These are phyloP conservation scores for Chironomus tentans DNA, from an alignment of 2,888 invertebrate genomes.

Conservation along the genomic window DNA sequence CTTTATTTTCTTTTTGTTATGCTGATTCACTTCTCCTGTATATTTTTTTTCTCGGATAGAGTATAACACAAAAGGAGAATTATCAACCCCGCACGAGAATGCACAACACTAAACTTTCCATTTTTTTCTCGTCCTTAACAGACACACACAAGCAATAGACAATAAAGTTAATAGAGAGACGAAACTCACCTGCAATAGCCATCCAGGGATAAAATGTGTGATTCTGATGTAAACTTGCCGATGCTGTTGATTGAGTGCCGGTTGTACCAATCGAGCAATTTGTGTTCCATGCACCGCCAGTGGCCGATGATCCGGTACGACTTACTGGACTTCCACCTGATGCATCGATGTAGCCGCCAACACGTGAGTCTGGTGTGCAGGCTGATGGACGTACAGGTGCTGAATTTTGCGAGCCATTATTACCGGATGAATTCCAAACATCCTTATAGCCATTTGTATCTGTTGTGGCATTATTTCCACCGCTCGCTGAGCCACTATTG, in stretches of 20 bases:
- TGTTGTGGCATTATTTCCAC: constrained; percentile 55
- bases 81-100: not conserved
- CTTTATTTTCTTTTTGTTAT: constrained; percentile 13
- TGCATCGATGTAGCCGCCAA: constrained; percentile 66
- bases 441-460: constrained; percentile 49
- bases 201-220: constrained; percentile 98
- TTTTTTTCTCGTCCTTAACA: not conserved
- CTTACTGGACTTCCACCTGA: constrained; percentile 64
- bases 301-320: constrained; percentile 60
- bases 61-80: not conserved
- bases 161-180: not conserved
- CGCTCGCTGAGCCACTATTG: constrained; percentile 55
- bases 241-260: constrained; percentile 66
- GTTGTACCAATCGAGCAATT: constrained; percentile 70
- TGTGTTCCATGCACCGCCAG: constrained; percentile 72
- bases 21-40: not conserved
- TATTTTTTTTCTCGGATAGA: not conserved
- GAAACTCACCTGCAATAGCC: constrained; percentile 90
- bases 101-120: not conserved
- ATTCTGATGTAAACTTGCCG: constrained; percentile 83
- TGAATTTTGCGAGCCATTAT: constrained; percentile 38
- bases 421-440: constrained; percentile 48
- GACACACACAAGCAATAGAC: not conserved
- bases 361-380: constrained; percentile 80
- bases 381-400: constrained; percentile 72